These are phyloP conservation scores for Galeruca laticollis DNA, from an alignment of 2,888 invertebrate genomes.

Conservation along the genomic window DNA sequence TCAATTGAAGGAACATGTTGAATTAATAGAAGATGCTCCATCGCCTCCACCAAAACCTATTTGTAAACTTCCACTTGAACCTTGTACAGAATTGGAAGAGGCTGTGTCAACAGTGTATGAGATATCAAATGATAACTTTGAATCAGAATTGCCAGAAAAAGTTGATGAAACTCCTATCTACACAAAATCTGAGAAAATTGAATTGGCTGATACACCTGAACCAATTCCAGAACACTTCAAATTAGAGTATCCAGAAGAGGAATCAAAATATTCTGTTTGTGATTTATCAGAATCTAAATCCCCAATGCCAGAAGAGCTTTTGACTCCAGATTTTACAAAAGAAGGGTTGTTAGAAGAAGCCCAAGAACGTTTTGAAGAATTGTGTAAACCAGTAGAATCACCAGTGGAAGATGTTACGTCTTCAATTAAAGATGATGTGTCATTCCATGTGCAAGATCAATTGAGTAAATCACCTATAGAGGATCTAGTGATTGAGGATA, in stretches of 20 bases:
- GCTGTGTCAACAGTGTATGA: slow-evolving; percentile 37
- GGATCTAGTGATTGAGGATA: slow-evolving; percentile 39
- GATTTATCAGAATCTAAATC: slow-evolving; percentile 38
- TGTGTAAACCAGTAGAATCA: slow-evolving; percentile 43
- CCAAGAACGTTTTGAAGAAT: slow-evolving; percentile 42
- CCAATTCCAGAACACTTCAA: slow-evolving; percentile 22
- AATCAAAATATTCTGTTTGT: slow-evolving; percentile 37
- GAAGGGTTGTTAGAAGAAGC: slow-evolving; percentile 38
- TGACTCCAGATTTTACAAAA: slow-evolving; percentile 8
- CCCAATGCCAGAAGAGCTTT: slow-evolving; percentile 31
- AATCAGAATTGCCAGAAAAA: neutral
- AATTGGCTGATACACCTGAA: slow-evolving; percentile 1
- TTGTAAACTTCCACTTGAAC: slow-evolving; percentile 9
- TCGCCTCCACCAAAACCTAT: neutral
- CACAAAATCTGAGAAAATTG: neutral
- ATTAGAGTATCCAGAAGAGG: slow-evolving; percentile 32
- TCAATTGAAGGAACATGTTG: neutral
- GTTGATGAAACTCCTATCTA: neutral
- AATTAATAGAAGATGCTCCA: neutral
- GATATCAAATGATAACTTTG: slow-evolving; percentile 19
- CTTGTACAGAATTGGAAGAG: slow-evolving; percentile 8
- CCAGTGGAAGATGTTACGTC: slow-evolving; percentile 62
- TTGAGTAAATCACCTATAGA: slow-evolving; percentile 43
- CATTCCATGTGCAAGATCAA: slow-evolving; percentile 26
- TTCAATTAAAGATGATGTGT: slow-evolving; percentile 60